Conservation (phyloP, 2,888 invertebrate species). For the Chironomus tentans region DNA sequence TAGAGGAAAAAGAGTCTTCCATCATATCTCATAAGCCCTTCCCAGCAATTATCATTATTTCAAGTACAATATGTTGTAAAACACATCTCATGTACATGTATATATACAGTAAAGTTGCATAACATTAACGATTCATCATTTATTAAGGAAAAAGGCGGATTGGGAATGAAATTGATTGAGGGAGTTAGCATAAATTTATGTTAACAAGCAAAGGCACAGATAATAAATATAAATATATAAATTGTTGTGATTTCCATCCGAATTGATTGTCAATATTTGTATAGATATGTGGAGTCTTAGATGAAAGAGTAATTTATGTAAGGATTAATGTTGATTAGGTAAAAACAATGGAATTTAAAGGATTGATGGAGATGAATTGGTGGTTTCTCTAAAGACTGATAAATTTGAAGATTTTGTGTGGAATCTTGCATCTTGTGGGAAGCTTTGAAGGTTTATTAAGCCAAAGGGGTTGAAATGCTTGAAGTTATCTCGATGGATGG, state of each 20-base stretch:
- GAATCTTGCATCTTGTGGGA: too few species aligned
- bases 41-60: conserved; percentile 22
- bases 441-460: too few species aligned
- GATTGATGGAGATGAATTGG: too few species aligned
- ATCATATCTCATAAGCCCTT: not conserved
- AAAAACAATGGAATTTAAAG: too few species aligned
- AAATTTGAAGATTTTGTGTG: too few species aligned
- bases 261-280: not conserved
- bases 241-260: not conserved
- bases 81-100: too few species aligned
- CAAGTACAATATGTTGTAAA: conserved; percentile 16
- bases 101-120: not conserved
- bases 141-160: not conserved
- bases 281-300: not conserved
- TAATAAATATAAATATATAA: not conserved
- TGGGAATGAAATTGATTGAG: not conserved
- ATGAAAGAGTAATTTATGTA: too few species aligned
- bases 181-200: not conserved
- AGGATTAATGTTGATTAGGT: too few species aligned
- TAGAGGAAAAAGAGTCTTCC: too few species aligned
- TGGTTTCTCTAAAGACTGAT: too few species aligned
- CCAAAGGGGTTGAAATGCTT: too few species aligned
- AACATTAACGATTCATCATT: not conserved
- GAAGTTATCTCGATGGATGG: too few species aligned
- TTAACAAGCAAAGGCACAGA: not conserved